Percentiles rank a stretch among this genome's conserved stretches.
Evolutionary conservation across 92 coral and sea anemone species (phyloP).

Genomic region (Epizoanthus illoricatus): DNA sequence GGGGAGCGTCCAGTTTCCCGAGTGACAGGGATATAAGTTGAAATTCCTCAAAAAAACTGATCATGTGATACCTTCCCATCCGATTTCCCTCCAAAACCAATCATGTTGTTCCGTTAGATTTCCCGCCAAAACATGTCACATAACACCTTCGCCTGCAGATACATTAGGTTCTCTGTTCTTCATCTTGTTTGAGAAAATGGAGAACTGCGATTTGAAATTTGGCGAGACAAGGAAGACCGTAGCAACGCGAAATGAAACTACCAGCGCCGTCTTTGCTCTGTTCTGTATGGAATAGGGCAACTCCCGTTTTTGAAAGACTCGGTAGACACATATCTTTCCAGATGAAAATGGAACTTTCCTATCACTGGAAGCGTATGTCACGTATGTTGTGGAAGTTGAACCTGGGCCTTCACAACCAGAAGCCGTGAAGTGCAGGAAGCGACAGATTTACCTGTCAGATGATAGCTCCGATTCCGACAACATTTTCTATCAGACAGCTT

Average conservation of each 20-base stretch:
- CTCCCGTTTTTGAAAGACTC: not conserved
- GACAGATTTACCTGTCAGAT: not conserved
- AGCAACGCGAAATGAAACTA: constrained; percentile 17
- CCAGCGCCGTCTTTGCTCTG: constrained; percentile 1
- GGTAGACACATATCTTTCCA: not conserved
- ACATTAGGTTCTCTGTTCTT: no score
- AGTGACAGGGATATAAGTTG: no score
- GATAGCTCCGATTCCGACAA: constrained; percentile 1
- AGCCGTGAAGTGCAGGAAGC: constrained; percentile 3
- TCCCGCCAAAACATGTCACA: not conserved
- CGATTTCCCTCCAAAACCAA: no score
- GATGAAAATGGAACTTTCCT: not conserved
- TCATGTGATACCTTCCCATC: no score
- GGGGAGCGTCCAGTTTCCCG: no score
- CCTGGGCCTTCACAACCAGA: not conserved
- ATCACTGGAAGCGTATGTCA: no score
- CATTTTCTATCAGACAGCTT: not conserved
- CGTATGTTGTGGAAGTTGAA: no score
- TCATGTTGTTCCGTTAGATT: no score
- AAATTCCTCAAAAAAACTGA: no score
- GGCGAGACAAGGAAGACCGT: constrained; percentile 21
- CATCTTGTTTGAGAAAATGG: constrained; percentile 11
- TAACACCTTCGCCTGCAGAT: not conserved
- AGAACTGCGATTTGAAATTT: constrained; percentile 21
- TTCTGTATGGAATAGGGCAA: constrained; percentile 1